phyloP scores from a whole-genome alignment of 2,113 vertebrate genomes.

The Equus quagga region DNA sequence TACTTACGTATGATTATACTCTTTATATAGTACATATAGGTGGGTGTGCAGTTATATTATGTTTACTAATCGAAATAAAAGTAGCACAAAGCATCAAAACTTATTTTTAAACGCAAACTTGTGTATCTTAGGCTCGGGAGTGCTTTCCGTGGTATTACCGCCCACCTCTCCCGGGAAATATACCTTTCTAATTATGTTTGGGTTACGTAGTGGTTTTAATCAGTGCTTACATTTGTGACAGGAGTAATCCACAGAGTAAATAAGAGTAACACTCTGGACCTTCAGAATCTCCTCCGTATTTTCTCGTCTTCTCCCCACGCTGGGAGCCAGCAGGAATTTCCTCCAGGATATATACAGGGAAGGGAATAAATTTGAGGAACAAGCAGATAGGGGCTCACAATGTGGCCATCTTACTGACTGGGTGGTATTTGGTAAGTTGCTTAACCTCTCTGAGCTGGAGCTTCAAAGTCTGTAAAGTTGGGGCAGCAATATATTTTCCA shows the following conservation, averaged over 20 bases:
- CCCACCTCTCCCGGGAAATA: not conserved
- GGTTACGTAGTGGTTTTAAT: not conserved
- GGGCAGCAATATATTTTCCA: not conserved
- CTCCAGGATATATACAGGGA: not conserved
- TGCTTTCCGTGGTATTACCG: not conserved
- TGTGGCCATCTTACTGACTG: not conserved
- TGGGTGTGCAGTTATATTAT: not conserved
- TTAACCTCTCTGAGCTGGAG: not conserved
- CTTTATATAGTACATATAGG: not conserved
- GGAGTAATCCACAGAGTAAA: not conserved
- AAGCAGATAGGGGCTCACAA: too few species aligned
- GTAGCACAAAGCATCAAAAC: not conserved
- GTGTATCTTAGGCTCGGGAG: not conserved
- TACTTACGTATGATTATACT: not conserved
- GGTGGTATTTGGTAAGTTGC: not conserved
- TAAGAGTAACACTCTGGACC: too few species aligned
- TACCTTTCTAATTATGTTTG: not conserved
- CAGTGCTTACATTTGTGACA: not conserved
- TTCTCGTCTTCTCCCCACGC: not conserved
- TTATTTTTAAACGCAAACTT: slow-evolving; percentile 49
- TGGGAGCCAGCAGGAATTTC: not conserved
- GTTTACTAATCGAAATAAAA: not conserved
- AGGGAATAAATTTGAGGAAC: not conserved
- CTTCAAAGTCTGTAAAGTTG: not conserved
- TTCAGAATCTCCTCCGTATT: not conserved